A percentile compares a stretch with the other conserved stretches of the same genome.
Evolutionary conservation across 2,113 vertebrate species (phyloP).

Genomic region (Pogonocichla stellata): DNA sequence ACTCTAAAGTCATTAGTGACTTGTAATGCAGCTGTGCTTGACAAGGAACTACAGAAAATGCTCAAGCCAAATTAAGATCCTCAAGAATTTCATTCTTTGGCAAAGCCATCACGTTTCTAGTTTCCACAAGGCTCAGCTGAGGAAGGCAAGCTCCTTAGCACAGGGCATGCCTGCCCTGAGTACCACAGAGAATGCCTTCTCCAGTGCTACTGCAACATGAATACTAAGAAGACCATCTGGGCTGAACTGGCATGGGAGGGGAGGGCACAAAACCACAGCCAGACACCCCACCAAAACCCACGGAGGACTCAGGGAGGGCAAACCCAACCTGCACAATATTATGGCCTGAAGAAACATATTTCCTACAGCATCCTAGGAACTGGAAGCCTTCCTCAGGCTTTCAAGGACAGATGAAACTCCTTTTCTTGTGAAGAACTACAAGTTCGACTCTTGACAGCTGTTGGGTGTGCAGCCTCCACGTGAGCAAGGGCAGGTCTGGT

Average conservation of each 20-base stretch:
- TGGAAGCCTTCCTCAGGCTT: background rate
- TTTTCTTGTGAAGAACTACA: background rate
- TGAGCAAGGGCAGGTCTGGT: background rate
- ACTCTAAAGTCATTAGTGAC: background rate
- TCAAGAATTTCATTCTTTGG: background rate
- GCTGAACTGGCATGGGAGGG: background rate
- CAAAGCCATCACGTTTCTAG: background rate
- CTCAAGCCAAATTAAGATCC: background rate
- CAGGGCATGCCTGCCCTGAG: background rate
- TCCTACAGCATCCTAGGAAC: background rate
- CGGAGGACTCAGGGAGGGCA: background rate
- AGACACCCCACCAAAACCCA: background rate
- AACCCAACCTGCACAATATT: background rate
- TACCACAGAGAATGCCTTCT: background rate
- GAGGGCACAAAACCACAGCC: background rate
- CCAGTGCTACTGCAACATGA: background rate
- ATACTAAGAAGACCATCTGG: background rate
- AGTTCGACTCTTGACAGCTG: background rate
- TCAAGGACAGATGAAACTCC: background rate
- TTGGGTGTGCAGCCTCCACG: background rate
- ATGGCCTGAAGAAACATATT: background rate
- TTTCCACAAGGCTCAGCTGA: background rate
- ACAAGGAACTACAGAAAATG: background rate
- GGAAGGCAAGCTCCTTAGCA: background rate
- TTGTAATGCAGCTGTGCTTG: background rate